Conservation (phyloP, 23 tunicate species). For the Halocynthia roretzi region DNA sequence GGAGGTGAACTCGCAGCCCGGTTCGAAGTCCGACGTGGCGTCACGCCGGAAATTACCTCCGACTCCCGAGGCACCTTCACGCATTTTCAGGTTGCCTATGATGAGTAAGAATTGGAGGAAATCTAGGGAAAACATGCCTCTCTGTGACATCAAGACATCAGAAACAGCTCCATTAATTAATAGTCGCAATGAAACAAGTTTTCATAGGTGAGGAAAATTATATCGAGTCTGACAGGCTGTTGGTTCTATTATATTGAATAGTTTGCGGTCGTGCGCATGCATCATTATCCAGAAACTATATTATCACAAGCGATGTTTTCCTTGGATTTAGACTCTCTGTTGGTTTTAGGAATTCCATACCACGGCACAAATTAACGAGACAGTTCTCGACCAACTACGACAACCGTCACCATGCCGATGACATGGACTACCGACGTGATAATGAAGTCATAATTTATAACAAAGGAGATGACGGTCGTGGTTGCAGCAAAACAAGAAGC, state of each 20-base stretch:
- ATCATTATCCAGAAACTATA: too few relatives aligned
- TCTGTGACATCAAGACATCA: not conserved
- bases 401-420: too few relatives aligned
- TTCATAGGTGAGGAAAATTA: not conserved
- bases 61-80: constrained; percentile 13
- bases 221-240: too few relatives aligned
- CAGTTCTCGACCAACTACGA: too few relatives aligned
- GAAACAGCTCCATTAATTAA: constrained; percentile 13
- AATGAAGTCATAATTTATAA: constrained; percentile 9
- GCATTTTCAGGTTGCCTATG: not conserved
- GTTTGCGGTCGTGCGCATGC: too few relatives aligned
- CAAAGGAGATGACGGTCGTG: not conserved
- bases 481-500: not conserved
- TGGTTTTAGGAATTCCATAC: too few relatives aligned
- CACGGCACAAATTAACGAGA: too few relatives aligned
- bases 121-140: not conserved
- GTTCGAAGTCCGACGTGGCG: not conserved
- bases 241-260: too few relatives aligned
- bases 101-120: constrained; percentile 8
- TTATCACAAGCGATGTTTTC: too few relatives aligned
- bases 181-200: constrained; percentile 5
- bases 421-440: not conserved
- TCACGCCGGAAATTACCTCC: constrained; percentile 15
- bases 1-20: not conserved
- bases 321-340: too few relatives aligned